Evolutionary conservation across 1,140 invertebrate genomes (phyloP), one percentile per base, ranked within the genome.

Genomic region (Hydropsyche tenuis): DNA sequence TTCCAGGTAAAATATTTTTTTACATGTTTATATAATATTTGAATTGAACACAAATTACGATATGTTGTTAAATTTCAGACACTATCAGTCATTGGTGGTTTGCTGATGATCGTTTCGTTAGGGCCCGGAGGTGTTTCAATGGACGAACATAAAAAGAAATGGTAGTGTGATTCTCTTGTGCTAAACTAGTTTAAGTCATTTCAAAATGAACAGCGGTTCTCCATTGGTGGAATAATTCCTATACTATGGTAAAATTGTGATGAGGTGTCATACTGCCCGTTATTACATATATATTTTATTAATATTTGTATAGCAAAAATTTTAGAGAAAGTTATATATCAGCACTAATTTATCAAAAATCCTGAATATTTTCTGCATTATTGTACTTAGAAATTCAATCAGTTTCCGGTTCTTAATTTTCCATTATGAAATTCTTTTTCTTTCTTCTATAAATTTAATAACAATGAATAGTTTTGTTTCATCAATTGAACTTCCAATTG

Each of bases 101-200:
- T 99, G n/a, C 86, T 99, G 46, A 97, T 99, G 92, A 96, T 99
- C 76, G 97, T 99, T 1, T 96, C 96, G 63, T 88, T 99, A 75
- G 98, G 98, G 22, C 98, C 98, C 20, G 98, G 98, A 74, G 96
- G 96, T 68, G 96, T 99, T 30, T 99, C 96, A 63, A 98, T 99
- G 94, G 98, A 99, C 85, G 97, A 99, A 81, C 96, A 99, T 86
- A 99, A 99, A 85, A 99, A 99, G 86, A 93, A 94, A 82, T 99
- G 96, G 96, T 99, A 92, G 85, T 69, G 51, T 30, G 42, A 42
- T 14, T 60, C 20, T 9, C 22, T 11, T 7, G 23, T 60, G 79
- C 22, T 65, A 70, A 78, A 73, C 45, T 43, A 63, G 63, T 53
- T 25, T 30, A 60, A 70, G 51, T 70, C 68, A 30, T 18, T 70